phyloP scores from a whole-genome alignment of 2,797 vertebrate species.

The Novumbra hubbsi region DNA sequence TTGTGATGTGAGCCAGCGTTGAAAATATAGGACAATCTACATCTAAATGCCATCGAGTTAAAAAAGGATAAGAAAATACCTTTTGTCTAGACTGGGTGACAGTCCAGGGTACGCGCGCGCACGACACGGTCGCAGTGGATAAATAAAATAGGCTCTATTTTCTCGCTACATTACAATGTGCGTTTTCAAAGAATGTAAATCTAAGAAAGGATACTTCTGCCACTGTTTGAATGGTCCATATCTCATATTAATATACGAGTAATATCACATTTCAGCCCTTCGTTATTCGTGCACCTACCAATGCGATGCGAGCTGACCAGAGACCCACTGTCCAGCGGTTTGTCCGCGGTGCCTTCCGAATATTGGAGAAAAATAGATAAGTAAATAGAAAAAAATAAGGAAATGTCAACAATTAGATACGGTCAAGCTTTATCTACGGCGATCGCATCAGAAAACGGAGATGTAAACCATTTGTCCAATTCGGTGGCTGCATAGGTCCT shows the following conservation, averaged over 20 bases:
- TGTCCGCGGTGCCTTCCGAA: constrained; percentile 63
- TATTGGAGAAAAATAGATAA: constrained; percentile 52
- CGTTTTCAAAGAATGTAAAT: background rate
- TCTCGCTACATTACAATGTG: constrained; percentile 24
- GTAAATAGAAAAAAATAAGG: constrained; percentile 21
- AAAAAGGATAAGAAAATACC: constrained; percentile 61
- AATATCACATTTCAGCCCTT: background rate
- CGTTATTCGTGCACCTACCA: constrained; percentile 55
- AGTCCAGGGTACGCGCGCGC: constrained; percentile 67
- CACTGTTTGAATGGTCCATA: background rate
- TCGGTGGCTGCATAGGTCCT: constrained; percentile 43
- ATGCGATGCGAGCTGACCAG: constrained; percentile 75
- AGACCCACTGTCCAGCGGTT: constrained; percentile 70
- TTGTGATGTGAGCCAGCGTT: constrained; percentile 67
- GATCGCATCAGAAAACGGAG: constrained; percentile 31
- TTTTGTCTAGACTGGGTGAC: constrained; percentile 89
- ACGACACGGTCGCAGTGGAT: constrained; percentile 75
- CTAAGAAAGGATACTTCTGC: background rate
- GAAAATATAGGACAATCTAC: constrained; percentile 25
- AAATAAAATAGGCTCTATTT: constrained; percentile 68
- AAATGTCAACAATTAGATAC: background rate
- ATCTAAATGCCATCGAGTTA: constrained; percentile 10
- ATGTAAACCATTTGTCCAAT: constrained; percentile 66
- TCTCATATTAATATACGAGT: background rate
- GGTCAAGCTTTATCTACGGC: background rate